Percentiles rank a stretch among this genome's conserved stretches.
phyloP scores from a whole-genome alignment of 2,888 invertebrate species.

The Cephus nigrinus region DNA sequence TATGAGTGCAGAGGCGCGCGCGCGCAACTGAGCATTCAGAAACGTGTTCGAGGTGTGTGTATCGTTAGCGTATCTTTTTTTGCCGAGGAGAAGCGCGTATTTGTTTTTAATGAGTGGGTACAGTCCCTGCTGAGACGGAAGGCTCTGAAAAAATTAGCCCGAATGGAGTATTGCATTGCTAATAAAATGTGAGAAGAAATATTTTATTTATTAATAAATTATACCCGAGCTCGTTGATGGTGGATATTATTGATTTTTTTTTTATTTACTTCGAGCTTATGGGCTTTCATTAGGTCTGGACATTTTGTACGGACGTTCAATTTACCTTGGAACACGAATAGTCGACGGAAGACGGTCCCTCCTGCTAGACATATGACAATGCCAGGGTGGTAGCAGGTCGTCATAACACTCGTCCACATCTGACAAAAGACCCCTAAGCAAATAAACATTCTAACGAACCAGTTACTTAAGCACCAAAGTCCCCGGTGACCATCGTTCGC shows the following conservation, averaged over 20 bases:
- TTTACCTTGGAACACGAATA: no score
- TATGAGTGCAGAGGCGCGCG: constrained; percentile 40
- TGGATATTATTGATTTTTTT: no score
- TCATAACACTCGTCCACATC: constrained; percentile 60
- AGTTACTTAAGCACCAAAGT: constrained; percentile 58
- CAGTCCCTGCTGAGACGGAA: constrained; percentile 35
- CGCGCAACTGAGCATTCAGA: constrained; percentile 36
- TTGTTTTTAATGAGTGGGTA: constrained; percentile 56
- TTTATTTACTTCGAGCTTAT: no score
- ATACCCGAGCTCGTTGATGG: no score
- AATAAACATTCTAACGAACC: constrained; percentile 66
- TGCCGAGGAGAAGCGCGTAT: constrained; percentile 40
- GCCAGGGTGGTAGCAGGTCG: constrained; percentile 55
- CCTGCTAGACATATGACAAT: neutral
- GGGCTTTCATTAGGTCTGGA: no score
- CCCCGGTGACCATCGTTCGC: constrained; percentile 37
- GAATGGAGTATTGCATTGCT: no score
- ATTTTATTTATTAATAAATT: no score
- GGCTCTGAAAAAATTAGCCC: neutral
- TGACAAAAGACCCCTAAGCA: constrained; percentile 60
- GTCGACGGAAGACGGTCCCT: neutral
- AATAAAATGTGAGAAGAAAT: no score
- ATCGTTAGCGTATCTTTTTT: constrained; percentile 61
- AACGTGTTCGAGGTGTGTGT: constrained; percentile 46
- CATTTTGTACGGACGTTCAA: no score